Base-by-base conservation (phyloP, 1,140 invertebrate genomes). In the Lepidurus packardi region DNA sequence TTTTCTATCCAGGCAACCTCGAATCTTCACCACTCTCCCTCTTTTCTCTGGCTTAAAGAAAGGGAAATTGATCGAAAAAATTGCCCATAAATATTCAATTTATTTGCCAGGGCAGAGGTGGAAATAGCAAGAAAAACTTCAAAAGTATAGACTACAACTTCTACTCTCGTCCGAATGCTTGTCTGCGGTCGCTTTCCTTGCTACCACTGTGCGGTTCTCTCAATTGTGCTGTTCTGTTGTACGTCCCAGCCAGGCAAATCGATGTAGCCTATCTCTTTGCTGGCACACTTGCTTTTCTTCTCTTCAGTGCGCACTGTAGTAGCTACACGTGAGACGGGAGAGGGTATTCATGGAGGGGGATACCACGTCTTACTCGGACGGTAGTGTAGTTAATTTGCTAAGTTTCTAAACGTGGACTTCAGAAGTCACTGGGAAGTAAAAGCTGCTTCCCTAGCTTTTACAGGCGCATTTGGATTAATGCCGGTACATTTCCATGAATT, bases 191-290 rank as follows among this genome's bases (percentile, higher is more conserved):
- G 53, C 53, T 65, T 13, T 65, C 13, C 5, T 13, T 47, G 53
- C 53, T 65, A 65, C 53, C 21, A 21, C 21, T 16, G 53, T 65
- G 53, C 53, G 53, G 53, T 21, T 65, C 16, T 65, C 21, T 65
- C 53, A 65, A 65, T 65, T 65, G 53, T 65, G 13, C 53, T 65
- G 9, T 65, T 65, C 53, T 9, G 16, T 65, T 34, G 34, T 34
- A 34, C 34, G 53, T 65, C 13, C 53, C 53, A 65, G 53, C 53
- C 53, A 65, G 53, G 53, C 53, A 65, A 65, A 65, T 65, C 53
- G 53, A 65, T 65, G 53, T 65, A 65, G 53, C 53, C 53, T 65
- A 65, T 65, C 53, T 65, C 45, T 47, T 47, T 7, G 53, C 13
- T 13, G 9, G 53, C 53, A 65, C 0, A 65, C 53, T 65, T 65